A percentile compares a stretch with the other conserved stretches of the same genome.
phyloP scores from a whole-genome alignment of 2,797 vertebrate genomes.

The Phylloscopus collybita region DNA sequence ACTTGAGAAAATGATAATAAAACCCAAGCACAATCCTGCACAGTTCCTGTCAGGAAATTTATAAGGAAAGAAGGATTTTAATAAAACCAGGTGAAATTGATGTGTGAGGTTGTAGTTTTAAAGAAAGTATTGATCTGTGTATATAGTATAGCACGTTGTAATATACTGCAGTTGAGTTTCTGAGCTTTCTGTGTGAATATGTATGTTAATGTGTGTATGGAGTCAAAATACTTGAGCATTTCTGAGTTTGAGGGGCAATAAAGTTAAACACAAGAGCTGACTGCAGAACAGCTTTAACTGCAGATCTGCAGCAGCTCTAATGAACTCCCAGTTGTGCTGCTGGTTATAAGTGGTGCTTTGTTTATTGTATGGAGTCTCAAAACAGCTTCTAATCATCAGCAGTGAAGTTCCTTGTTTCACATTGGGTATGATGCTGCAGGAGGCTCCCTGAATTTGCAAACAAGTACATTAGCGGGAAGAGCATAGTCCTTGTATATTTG shows the following conservation, averaged over 20 bases:
- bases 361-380: conserved; percentile 22
- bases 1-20: background rate
- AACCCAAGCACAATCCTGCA: background rate
- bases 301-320: background rate
- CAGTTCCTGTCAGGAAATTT: background rate
- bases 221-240: background rate
- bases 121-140: background rate
- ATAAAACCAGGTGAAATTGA: background rate
- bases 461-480: background rate
- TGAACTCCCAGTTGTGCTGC: conserved; percentile 21
- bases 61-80: background rate
- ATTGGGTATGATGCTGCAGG: background rate
- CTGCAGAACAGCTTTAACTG: background rate
- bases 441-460: conserved; percentile 28
- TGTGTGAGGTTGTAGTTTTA: background rate
- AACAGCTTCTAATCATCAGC: conserved; percentile 17
- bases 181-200: background rate
- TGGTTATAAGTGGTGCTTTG: conserved; percentile 28
- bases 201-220: background rate
- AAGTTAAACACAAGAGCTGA: background rate
- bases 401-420: conserved; percentile 14
- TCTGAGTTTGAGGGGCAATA: background rate
- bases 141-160: background rate
- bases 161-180: background rate
- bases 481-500: background rate